Percentiles rank a stretch among this genome's conserved stretches.
Evolutionary conservation across 2,797 vertebrate genomes (phyloP).

Genomic region (Paratrypauchen microcephalus): DNA sequence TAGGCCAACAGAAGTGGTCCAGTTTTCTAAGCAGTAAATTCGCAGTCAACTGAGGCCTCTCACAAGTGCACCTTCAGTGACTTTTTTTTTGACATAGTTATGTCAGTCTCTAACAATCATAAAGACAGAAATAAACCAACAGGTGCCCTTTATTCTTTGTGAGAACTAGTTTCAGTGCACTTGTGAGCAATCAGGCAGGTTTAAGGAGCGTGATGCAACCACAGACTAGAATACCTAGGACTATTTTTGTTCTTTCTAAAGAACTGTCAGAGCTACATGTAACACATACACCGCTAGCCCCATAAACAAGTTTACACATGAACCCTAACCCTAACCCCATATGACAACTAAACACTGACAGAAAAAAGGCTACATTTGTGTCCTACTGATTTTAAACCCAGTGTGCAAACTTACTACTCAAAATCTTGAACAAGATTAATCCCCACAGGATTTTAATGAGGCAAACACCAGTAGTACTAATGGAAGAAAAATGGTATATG

Average conservation of each 20-base stretch:
- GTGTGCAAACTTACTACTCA: constrained; percentile 13
- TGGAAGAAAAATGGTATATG: constrained; percentile 4
- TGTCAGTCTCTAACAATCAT: neutral
- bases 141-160: neutral
- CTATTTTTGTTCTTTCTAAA: neutral
- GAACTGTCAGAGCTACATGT: neutral
- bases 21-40: constrained; percentile 1
- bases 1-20: neutral
- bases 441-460: constrained; percentile 25
- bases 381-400: neutral
- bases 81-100: constrained; percentile 14
- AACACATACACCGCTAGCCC: neutral
- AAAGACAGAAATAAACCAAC: constrained; percentile 3
- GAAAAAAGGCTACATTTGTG: too few relatives aligned
- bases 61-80: neutral
- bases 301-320: neutral
- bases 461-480: constrained; percentile 14
- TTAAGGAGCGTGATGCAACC: neutral
- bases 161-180: neutral
- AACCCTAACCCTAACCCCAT: too few relatives aligned
- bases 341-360: neutral
- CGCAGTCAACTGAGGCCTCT: neutral
- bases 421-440: constrained; percentile 42
- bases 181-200: constrained; percentile 18
- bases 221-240: constrained; percentile 1